phyloP scores from a whole-genome alignment of 2,113 vertebrate species.

The Cacatua alba region DNA sequence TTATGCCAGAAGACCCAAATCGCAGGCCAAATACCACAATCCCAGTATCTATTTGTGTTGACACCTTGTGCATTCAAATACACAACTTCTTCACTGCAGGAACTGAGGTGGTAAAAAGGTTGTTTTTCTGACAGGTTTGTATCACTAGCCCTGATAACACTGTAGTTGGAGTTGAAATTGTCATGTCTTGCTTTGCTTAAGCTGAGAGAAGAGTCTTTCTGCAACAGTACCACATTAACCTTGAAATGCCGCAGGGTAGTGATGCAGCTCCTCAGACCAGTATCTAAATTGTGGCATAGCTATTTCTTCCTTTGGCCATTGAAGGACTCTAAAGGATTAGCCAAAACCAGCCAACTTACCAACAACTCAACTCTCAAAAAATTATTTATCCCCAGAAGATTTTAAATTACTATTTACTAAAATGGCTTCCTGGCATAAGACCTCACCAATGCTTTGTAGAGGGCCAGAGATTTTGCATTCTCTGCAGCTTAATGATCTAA shows the following conservation, averaged over 20 bases:
- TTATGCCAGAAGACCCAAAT: too few relatives aligned
- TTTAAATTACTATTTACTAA: neutral
- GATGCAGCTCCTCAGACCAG: neutral
- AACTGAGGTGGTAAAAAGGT: neutral
- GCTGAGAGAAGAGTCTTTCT: too few relatives aligned
- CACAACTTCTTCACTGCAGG: neutral
- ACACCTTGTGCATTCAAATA: neutral
- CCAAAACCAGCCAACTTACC: neutral
- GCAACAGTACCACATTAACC: accelerated
- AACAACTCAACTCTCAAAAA: neutral
- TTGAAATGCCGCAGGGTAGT: neutral
- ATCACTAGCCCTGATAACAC: neutral
- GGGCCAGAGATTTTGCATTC: neutral
- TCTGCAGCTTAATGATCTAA: neutral
- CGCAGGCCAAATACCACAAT: neutral
- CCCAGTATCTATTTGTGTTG: neutral
- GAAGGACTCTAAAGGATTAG: neutral
- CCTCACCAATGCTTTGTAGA: neutral
- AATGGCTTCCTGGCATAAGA: neutral
- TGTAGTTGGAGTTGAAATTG: neutral
- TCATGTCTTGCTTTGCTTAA: neutral
- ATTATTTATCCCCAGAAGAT: neutral
- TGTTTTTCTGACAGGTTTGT: neutral
- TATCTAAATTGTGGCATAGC: neutral
- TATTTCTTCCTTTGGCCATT: neutral